phyloP scores from a whole-genome alignment of 2,113 vertebrate genomes.

The Strix aluco region DNA sequence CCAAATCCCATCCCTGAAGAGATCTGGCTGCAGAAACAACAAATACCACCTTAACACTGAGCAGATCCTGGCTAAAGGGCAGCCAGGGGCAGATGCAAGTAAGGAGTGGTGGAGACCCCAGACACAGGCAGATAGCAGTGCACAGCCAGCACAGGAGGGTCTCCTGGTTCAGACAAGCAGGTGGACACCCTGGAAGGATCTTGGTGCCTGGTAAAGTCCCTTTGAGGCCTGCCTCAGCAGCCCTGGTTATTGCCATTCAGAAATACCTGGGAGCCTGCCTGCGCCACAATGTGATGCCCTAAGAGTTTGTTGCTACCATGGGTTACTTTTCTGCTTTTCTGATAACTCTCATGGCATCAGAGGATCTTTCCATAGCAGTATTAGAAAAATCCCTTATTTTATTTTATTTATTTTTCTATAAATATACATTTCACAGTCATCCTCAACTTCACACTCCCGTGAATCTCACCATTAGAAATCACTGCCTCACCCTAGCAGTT shows the following conservation, averaged over 20 bases:
- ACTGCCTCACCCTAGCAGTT: background rate
- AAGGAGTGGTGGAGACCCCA: background rate
- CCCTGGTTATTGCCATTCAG: background rate
- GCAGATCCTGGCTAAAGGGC: background rate
- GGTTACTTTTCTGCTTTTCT: background rate
- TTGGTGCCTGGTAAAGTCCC: background rate
- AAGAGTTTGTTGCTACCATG: background rate
- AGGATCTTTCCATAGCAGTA: background rate
- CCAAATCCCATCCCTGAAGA: background rate
- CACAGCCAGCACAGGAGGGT: background rate
- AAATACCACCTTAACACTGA: background rate
- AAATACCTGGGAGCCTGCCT: background rate
- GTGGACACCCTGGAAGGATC: background rate
- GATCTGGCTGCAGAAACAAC: background rate
- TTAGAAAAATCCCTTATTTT: background rate
- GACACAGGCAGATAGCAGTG: background rate
- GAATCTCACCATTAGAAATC: background rate
- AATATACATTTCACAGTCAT: background rate
- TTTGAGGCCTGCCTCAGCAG: background rate
- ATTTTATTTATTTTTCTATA: background rate
- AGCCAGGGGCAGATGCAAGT: background rate
- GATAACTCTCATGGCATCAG: background rate
- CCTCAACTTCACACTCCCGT: background rate
- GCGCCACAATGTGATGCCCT: background rate
- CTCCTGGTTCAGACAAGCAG: accelerated